A percentile compares a stretch with the other conserved stretches of the same genome.
These are phyloP conservation scores for Triplophysa yarkandensis DNA, from an alignment of 2,797 vertebrate species.

Conservation along the genomic window DNA sequence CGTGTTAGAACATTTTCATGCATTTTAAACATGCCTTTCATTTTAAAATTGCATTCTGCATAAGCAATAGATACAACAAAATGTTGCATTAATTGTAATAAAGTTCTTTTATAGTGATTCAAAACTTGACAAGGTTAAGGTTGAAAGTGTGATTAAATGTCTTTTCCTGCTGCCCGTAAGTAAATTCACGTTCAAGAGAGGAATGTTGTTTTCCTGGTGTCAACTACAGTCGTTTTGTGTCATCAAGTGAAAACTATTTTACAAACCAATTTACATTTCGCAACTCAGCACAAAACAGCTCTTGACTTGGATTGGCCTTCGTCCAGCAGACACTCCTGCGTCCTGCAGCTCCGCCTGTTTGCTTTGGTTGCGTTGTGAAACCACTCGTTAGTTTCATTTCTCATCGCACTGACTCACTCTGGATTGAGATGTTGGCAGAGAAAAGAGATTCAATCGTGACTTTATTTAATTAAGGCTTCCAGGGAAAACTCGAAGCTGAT, in stretches of 20 bases:
- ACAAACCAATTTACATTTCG: slow-evolving; percentile 32
- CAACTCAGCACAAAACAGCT: slow-evolving; percentile 22
- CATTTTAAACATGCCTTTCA: not conserved
- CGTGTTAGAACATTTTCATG: not conserved
- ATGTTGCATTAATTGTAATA: too few species aligned
- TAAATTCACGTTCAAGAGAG: not conserved
- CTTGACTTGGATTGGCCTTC: not conserved
- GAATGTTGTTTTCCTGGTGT: slow-evolving; percentile 27
- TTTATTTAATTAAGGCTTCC: not conserved
- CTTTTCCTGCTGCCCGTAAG: not conserved
- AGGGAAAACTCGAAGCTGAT: not conserved
- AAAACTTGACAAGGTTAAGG: not conserved
- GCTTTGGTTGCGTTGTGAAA: slow-evolving; percentile 17
- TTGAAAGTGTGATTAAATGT: not conserved
- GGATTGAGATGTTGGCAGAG: not conserved
- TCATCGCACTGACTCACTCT: not conserved
- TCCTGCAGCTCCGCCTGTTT: not conserved
- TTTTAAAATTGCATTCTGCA: not conserved
- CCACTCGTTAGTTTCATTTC: not conserved
- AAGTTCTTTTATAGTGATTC: not conserved
- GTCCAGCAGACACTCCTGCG: slow-evolving; percentile 19
- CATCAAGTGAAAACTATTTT: slow-evolving; percentile 20
- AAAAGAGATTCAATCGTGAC: slow-evolving; percentile 11
- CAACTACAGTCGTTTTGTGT: slow-evolving; percentile 4
- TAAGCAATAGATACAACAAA: too few species aligned